Percentiles rank a stretch among this genome's conserved stretches.
These are phyloP conservation scores for Lysandra coridon DNA, from an alignment of 2,888 invertebrate genomes.

Conservation along the genomic window DNA sequence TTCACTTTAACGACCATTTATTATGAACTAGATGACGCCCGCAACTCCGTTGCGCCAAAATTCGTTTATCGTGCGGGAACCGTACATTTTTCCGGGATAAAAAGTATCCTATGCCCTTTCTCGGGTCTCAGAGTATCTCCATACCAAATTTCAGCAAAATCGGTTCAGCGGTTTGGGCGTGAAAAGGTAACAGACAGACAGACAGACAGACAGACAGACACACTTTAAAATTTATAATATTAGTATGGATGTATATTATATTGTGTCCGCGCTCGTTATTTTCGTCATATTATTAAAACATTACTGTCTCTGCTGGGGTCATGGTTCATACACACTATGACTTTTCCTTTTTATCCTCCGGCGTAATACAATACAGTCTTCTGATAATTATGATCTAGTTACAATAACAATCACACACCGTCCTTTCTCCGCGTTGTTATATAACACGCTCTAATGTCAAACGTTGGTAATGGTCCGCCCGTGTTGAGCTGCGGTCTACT, in stretches of 20 bases:
- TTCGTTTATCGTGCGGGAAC: too few relatives aligned
- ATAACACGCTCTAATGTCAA: background rate
- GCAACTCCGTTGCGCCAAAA: too few relatives aligned
- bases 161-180: too few relatives aligned
- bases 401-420: background rate
- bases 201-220: too few relatives aligned
- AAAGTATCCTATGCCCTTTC: too few relatives aligned
- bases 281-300: background rate
- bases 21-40: too few relatives aligned
- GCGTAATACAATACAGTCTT: background rate
- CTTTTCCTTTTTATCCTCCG: background rate
- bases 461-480: conserved; percentile 2
- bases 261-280: background rate
- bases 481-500: background rate
- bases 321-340: background rate
- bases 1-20: background rate
- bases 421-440: background rate
- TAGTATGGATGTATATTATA: too few relatives aligned
- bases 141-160: too few relatives aligned
- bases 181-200: too few relatives aligned
- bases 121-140: too few relatives aligned
- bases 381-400: background rate
- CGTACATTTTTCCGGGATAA: too few relatives aligned
- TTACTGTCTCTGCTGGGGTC: background rate
- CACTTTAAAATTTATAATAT: too few relatives aligned